Evolutionary conservation across 2,888 invertebrate species (phyloP).

Genomic region (Palloptera scutellata): DNA sequence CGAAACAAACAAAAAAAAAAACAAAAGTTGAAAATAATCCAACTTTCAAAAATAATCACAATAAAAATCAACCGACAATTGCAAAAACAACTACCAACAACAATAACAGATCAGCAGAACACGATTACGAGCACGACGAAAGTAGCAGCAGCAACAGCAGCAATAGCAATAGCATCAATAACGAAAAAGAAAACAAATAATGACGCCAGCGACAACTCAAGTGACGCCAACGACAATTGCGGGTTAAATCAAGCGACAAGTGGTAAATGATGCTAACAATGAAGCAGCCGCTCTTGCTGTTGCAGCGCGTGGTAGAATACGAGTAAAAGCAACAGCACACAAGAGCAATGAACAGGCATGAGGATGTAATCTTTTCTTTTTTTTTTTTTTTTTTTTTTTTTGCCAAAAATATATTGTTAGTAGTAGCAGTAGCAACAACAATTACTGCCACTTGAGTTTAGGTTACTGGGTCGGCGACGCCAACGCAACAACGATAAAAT

Average conservation of each 20-base stretch:
- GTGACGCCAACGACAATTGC: conserved; percentile 33
- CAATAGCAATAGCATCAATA: conserved; percentile 4
- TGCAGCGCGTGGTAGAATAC: not conserved
- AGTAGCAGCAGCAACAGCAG: not conserved
- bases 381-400: conserved; percentile 14
- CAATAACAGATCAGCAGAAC: too few relatives aligned
- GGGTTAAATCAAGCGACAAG: conserved; percentile 45
- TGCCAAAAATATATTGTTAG: too few relatives aligned
- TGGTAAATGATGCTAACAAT: conserved; percentile 28
- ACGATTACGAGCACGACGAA: not conserved
- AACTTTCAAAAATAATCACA: not conserved
- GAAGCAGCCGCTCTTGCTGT: not conserved
- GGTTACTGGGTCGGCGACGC: conserved; percentile 31
- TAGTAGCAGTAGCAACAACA: conserved; percentile 29
- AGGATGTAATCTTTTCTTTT: not conserved
- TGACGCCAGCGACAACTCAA: conserved; percentile 40
- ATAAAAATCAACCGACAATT: conserved; percentile 22
- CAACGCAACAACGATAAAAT: conserved; percentile 3
- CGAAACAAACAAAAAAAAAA: too few relatives aligned
- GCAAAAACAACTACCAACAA: not conserved
- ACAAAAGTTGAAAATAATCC: too few relatives aligned
- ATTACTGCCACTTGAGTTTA: conserved; percentile 28
- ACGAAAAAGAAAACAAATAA: conserved; percentile 33
- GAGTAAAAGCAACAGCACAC: not conserved
- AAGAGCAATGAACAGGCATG: conserved; percentile 6